Evolutionary conservation across 2,888 invertebrate species (phyloP).

Genomic region (Mythimna loreyi): DNA sequence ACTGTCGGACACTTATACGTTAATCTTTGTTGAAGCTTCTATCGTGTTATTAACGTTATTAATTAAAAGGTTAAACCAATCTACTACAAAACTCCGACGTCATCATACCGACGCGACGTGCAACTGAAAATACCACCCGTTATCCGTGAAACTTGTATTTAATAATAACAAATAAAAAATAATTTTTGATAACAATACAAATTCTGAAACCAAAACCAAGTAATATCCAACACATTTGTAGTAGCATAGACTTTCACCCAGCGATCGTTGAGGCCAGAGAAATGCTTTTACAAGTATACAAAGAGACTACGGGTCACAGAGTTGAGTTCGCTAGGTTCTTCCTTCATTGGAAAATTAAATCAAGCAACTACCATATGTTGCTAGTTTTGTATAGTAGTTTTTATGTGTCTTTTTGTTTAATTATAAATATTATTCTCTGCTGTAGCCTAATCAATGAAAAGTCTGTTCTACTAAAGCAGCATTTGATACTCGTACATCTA

Average conservation of each 20-base stretch:
- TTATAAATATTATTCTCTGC: neutral
- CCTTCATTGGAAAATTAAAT: slow-evolving; percentile 1
- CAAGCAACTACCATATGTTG: neutral
- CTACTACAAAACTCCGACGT: neutral
- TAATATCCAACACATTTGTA: too few relatives aligned
- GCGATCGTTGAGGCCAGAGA: neutral
- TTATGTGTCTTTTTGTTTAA: neutral
- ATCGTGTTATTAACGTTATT: neutral
- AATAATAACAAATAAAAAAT: too few relatives aligned
- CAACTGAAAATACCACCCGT: too few relatives aligned
- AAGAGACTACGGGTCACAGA: neutral
- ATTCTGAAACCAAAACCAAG: slow-evolving; percentile 2
- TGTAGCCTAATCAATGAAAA: neutral
- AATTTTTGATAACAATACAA: too few relatives aligned
- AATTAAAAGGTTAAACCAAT: neutral
- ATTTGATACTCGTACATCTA: neutral
- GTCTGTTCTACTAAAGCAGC: slow-evolving; percentile 4
- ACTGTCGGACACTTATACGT: neutral
- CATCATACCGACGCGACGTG: neutral
- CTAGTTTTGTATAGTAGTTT: neutral
- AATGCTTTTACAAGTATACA: neutral
- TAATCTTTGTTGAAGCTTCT: neutral
- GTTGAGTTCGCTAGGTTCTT: neutral
- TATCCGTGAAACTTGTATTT: too few relatives aligned
- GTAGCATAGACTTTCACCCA: neutral